phyloP scores from a whole-genome alignment of 1,140 invertebrate genomes.

The Daktulosphaira vitifoliae region DNA sequence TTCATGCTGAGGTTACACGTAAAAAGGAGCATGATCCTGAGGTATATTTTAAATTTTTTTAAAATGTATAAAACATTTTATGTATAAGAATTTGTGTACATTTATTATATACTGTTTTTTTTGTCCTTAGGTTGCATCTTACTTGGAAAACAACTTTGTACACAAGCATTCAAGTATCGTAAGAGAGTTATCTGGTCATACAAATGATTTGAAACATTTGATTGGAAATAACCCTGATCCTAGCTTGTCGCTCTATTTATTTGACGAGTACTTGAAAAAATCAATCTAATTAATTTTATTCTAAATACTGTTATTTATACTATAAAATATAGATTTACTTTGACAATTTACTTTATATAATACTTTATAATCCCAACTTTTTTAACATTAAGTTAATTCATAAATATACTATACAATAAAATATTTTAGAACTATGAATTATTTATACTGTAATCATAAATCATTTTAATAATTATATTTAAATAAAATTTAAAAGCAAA shows the following conservation, averaged over 20 bases:
- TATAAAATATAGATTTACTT: too few species aligned
- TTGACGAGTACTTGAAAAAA: conserved; percentile 68
- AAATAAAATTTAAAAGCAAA: too few species aligned
- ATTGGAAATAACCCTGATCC: conserved; percentile 48
- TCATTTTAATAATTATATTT: too few species aligned
- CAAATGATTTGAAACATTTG: conserved; percentile 59
- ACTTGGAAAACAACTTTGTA: conserved; percentile 64
- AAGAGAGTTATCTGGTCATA: conserved; percentile 59
- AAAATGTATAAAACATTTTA: not conserved
- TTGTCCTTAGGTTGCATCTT: conserved; percentile 52
- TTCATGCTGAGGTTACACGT: conserved; percentile 51
- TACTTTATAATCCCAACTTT: too few species aligned
- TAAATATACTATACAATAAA: too few species aligned
- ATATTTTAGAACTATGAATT: too few species aligned
- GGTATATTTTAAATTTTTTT: conserved; percentile 40
- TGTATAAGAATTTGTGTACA: not conserved
- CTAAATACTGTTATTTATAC: not conserved
- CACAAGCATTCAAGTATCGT: conserved; percentile 56
- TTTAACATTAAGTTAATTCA: too few species aligned
- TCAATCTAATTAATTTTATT: conserved; percentile 5
- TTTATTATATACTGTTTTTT: not conserved
- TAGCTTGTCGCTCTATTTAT: conserved; percentile 58
- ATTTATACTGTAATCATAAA: too few species aligned
- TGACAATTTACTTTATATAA: too few species aligned
- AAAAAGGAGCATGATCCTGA: conserved; percentile 54